Percentiles rank a stretch among this genome's conserved stretches.
Conservation (phyloP, 1,140 invertebrate genomes). For the Drosophila ananassae region DNA sequence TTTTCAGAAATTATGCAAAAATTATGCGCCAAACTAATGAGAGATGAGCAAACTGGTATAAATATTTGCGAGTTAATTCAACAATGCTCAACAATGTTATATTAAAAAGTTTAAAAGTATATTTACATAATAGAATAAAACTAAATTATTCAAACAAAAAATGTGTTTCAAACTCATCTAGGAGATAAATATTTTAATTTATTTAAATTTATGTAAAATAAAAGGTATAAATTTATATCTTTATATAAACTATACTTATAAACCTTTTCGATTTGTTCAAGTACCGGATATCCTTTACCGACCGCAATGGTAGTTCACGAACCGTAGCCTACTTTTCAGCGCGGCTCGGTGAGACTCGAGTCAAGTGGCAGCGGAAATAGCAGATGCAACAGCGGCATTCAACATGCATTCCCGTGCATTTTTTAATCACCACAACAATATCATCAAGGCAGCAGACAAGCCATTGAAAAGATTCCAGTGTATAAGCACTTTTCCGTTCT, state of each 20-base stretch:
- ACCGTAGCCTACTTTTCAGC: conserved; percentile 26
- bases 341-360: neutral
- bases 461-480: conserved; percentile 24
- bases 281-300: neutral
- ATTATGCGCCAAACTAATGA: conserved; percentile 27
- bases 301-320: neutral
- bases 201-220: neutral
- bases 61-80: neutral
- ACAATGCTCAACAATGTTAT: neutral
- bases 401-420: conserved; percentile 23
- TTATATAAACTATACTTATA: no score
- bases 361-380: conserved; percentile 6
- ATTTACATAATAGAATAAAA: no score
- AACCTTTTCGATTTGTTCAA: neutral
- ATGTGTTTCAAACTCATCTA: no score
- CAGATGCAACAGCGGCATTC: conserved; percentile 10
- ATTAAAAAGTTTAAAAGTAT: neutral
- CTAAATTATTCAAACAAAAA: no score
- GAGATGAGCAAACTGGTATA: conserved; percentile 11
- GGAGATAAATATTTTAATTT: no score
- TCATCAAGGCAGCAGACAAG: conserved; percentile 31
- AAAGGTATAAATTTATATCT: neutral
- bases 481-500: neutral
- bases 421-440: conserved; percentile 63
- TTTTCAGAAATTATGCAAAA: conserved; percentile 25